Base-by-base conservation (phyloP, 1,140 invertebrate species). In the Drosophila mojavensis region DNA sequence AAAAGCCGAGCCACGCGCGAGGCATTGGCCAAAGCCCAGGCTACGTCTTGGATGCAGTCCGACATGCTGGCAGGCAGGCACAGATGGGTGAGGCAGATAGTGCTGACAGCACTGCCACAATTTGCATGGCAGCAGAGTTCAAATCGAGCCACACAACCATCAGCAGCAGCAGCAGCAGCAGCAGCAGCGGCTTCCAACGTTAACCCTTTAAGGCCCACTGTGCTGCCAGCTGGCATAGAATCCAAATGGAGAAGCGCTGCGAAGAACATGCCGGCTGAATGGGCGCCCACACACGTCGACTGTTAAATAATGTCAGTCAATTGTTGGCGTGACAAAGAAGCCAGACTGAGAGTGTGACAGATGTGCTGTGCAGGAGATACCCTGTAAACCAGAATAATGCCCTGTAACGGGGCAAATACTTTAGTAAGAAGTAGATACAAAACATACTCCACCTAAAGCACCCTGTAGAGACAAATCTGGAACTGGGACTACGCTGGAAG, bases 81-180 rank as follows among this genome's bases (percentile, higher is more conserved):
- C 64, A 76, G 83, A 86, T 86, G 75, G 71, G 83, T n/a, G 71
- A 64, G 67, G 45, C 53, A 76, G 82, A 86, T 88, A 86, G 70
- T 60, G 59, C 26, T 66, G 58, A 41, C 33, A 55, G 56, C 62
- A 53, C 51, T 63, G 72, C 64, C 64, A 48, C 66, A 48, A 84
- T 80, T 85, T 85, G 81, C 81, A 76, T 82, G 71, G 41, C 56
- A 63, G 39, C 45, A 41, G 45, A 53, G 55, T 53, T 68, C 71
- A 78, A 55, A 53, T n/a, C 48, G 11, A n/a, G 5, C 13, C 48
- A 13, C 2, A 24, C 45, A 20, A 10, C 20, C 11, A 24, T 13
- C 47, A 28, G 5, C 41, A 45, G 6, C 43, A 47, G 43, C 50
- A 28, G 50, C 47, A 28, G 5, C 41, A 45, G 6, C 43, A 47